Base-by-base conservation (phyloP, 2,888 invertebrate species). In the Mythimna loreyi region DNA sequence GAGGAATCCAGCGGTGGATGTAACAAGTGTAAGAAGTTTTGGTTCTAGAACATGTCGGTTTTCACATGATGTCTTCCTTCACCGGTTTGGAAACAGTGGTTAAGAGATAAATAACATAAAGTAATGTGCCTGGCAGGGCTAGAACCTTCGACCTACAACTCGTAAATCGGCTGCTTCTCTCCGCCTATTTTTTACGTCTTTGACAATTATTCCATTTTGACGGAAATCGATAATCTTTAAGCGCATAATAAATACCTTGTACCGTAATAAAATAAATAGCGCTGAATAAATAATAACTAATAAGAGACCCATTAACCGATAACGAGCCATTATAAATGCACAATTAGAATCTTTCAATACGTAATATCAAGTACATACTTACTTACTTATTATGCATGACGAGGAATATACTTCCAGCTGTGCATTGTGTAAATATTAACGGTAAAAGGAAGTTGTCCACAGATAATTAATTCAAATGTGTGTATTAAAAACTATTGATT, bases 291-390 rank as follows among this genome's bases (percentile, higher is more conserved):
- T 80, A 80, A 40, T 66, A 52, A 66, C 66, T 50, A 70, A 76
- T 79, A 49, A 60, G 43, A 61, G n/a, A 36, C 2, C 65, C 71
- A 71, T 71, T 63, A 70, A n/a, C 7, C 19, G 16, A 21, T 78
- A 80, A 80, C 76, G 64, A 76, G 59, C 49, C 67, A 76, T 65
- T 80, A 76, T 62, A 50, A 75, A 78, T 78, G 64, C 76, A 71
- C 67, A 59, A 80, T 76, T 71, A 71, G 67, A 76, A 71, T 23
- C 67, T 71, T 80, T 65, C 80, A 80, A 75, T 71, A 52, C 56
- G 50, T 67, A 58, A 57, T 62, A 62, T 19, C 36, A 33, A 65
- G 47, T 72, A 64, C 50, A 13, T n/a, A 65, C 70, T 56, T 56
- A 36, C 47, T 49, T 69, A 45, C 36, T 78, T 80, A 71, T 65